Conservation (phyloP, 2,888 invertebrate genomes). For the Spialia ferax region DNA sequence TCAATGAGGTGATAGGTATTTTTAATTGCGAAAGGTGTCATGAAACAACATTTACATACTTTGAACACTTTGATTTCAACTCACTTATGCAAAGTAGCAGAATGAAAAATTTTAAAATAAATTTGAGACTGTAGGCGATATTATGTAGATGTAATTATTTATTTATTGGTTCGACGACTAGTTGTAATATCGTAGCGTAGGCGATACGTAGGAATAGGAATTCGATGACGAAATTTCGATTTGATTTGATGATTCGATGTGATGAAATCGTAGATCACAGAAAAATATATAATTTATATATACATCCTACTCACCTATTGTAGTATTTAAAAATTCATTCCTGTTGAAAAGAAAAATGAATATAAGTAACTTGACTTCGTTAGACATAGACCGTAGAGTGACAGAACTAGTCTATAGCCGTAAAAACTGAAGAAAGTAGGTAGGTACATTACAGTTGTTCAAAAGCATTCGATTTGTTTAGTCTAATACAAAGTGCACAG, state of each 20-base stretch:
- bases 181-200: background rate
- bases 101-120: background rate
- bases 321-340: background rate
- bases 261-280: background rate
- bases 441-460: no score
- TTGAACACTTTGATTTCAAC: background rate
- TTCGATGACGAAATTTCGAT: no score
- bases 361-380: no score
- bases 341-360: no score
- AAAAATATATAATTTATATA: background rate
- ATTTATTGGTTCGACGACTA: background rate
- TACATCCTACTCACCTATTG: no score
- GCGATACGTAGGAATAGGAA: background rate
- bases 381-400: no score
- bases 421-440: no score
- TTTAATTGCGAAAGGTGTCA: slow-evolving; percentile 19
- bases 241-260: no score
- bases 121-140: background rate
- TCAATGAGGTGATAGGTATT: slow-evolving; percentile 12
- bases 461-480: no score
- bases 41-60: background rate
- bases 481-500: no score
- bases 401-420: no score
- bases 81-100: background rate
- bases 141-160: background rate